Evolutionary conservation across 2,113 vertebrate genomes (phyloP).

Genomic region (Alces alces): DNA sequence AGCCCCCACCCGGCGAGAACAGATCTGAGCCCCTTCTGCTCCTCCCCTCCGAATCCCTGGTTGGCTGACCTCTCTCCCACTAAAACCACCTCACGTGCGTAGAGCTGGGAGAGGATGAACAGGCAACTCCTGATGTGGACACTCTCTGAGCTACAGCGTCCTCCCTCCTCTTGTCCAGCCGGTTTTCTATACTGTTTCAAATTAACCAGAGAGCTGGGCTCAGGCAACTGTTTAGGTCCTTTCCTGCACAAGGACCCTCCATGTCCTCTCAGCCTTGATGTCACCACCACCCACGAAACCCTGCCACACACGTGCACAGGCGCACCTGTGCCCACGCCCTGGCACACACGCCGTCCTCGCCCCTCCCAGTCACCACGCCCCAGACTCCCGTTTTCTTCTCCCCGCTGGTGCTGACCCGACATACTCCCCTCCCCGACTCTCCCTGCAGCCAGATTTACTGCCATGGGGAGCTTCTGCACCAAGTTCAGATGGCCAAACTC

Average conservation of each 20-base stretch:
- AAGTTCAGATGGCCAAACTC: constrained; percentile 83
- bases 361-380: background rate
- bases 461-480: constrained; percentile 79
- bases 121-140: background rate
- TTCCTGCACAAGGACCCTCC: background rate
- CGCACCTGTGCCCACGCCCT: rapidly evolving
- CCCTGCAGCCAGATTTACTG: constrained; percentile 84
- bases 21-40: background rate
- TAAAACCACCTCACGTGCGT: background rate
- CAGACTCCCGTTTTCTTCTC: background rate
- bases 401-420: background rate
- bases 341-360: too few relatives aligned
- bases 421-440: background rate
- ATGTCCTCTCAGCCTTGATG: background rate
- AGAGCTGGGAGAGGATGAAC: background rate
- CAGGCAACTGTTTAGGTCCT: background rate
- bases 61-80: background rate
- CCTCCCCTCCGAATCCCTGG: background rate
- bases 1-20: background rate
- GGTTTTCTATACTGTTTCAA: background rate
- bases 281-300: background rate
- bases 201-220: background rate
- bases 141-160: background rate
- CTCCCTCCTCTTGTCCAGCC: background rate
- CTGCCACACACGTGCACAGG: background rate